Evolutionary conservation across 2,888 invertebrate species (phyloP).

Genomic region (Girardia tigrina): DNA sequence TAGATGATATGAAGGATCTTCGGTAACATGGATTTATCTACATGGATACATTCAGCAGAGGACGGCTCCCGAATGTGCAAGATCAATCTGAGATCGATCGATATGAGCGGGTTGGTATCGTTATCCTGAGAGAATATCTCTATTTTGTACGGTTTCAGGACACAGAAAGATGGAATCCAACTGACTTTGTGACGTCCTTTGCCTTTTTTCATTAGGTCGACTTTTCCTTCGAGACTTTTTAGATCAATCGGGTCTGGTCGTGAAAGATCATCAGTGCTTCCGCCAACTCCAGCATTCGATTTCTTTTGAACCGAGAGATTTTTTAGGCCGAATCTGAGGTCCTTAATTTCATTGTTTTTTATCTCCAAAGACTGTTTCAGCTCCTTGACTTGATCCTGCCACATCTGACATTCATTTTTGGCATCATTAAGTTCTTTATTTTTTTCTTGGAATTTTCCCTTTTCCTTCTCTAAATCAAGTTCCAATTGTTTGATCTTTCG

Average conservation of each 20-base stretch:
- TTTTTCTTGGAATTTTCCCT: neutral
- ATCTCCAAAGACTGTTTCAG: no score
- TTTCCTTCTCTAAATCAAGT: neutral
- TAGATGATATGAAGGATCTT: slow-evolving; percentile 34
- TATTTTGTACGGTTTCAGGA: slow-evolving; percentile 1
- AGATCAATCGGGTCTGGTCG: neutral
- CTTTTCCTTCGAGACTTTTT: neutral
- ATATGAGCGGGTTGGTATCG: neutral
- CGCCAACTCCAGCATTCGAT: no score
- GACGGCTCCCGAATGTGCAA: slow-evolving; percentile 30
- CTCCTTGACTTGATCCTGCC: no score
- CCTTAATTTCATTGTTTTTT: no score
- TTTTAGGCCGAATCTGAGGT: no score
- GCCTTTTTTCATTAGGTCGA: slow-evolving; percentile 27
- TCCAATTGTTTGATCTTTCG: neutral
- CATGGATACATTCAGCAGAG: slow-evolving; percentile 28
- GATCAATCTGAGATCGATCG: slow-evolving; percentile 17
- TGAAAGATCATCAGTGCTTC: neutral
- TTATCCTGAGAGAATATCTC: slow-evolving; percentile 6
- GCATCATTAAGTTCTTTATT: neutral
- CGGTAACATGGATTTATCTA: slow-evolving; percentile 34
- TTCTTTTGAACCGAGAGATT: no score
- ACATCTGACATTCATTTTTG: no score
- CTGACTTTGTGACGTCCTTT: slow-evolving; percentile 27
- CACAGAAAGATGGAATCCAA: slow-evolving; percentile 21